These are phyloP conservation scores for Catostomus latipinnis DNA, from an alignment of 2,797 vertebrate genomes.

Conservation along the genomic window DNA sequence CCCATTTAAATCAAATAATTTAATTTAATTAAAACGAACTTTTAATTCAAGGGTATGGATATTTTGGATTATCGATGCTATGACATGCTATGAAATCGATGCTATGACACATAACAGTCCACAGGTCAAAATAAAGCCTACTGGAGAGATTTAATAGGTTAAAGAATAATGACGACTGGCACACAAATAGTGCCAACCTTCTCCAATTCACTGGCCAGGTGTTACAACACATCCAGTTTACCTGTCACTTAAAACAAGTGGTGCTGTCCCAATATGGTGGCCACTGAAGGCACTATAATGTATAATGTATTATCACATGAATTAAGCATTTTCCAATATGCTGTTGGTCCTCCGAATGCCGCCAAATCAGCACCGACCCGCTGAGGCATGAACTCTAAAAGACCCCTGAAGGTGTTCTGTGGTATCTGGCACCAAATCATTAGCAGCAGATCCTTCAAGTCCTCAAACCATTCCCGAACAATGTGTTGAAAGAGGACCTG, in stretches of 20 bases:
- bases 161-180: constrained; percentile 1
- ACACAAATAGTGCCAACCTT: constrained; percentile 27
- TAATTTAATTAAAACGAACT: background rate
- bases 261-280: no score
- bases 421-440: no score
- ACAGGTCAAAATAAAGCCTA: background rate
- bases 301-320: no score
- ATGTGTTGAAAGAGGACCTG: no score
- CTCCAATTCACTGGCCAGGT: constrained; percentile 34
- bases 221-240: constrained; percentile 38
- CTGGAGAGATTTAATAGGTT: constrained; percentile 19
- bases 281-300: no score
- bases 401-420: no score
- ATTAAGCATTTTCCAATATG: no score
- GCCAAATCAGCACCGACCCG: no score
- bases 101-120: background rate
- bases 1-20: background rate
- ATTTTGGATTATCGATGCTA: background rate
- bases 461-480: no score
- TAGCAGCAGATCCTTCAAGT: no score
- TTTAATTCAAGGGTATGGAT: background rate
- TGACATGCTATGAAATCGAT: background rate
- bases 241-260: constrained; percentile 20
- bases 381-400: no score
- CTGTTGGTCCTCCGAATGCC: no score